Base-by-base conservation (phyloP, 1,140 invertebrate species). In the Medauroidea extradentata region DNA sequence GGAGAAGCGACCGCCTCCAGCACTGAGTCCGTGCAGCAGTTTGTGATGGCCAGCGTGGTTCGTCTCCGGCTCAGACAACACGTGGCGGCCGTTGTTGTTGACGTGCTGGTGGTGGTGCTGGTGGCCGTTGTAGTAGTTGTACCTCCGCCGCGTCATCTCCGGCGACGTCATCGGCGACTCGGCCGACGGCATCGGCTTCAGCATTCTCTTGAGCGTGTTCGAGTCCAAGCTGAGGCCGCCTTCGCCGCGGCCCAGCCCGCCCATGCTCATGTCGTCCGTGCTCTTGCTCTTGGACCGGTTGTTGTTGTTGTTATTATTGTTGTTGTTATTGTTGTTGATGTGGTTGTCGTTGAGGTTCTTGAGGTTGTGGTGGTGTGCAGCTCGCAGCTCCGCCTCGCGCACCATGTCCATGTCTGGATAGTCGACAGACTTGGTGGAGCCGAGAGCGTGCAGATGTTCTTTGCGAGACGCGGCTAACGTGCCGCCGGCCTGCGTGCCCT, bases 201-300 rank as follows among this genome's bases (percentile, higher is more conserved):
- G 77, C 90, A 97, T 94, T 44, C 90, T 83, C 71, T 96, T 96
- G 62, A 97, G 77, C 1, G 92, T 95, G 72, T 90, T 91, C 63
- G 91, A 90, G 74, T 93, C 91, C 68, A 81, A 64, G 67, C 73
- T 80, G 59, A 81, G 73, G 25, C 77, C 78, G 27, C 75, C 75
- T 14, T 41, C 53, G 41, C 53, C 53, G 2, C 53, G 29, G 29
- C 29, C 11, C 29, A 34, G 5, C 29, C 29, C 29, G 11, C 53
- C 53, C 57, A 78, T 79, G 29, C 79, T 76, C 84, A 93, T 91
- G 69, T 94, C 90, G 74, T 94, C 91, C 21, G 91, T 93, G 75
- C 90, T 93, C 75, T 93, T 93, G 61, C 89, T 91, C 70, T 91
- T 90, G 57, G 81, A 87, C 66, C 86, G 82, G 29, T 34, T 34